These are phyloP conservation scores for Cheilosia vulpina DNA, from an alignment of 2,888 invertebrate genomes.

Conservation along the genomic window DNA sequence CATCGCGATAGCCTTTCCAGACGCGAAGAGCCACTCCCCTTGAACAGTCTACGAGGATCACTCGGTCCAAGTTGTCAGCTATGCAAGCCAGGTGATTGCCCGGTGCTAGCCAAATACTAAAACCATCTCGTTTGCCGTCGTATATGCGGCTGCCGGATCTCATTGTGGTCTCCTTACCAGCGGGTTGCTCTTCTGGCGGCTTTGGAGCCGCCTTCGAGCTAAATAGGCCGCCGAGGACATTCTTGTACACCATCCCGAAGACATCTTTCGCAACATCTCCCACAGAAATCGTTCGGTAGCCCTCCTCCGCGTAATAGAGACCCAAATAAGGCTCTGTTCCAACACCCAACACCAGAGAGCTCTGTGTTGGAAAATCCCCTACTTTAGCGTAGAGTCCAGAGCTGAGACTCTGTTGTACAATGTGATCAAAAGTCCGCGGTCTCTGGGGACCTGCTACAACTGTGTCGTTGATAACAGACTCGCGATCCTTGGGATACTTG, in stretches of 20 bases:
- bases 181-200: constrained; percentile 77
- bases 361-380: constrained; percentile 90
- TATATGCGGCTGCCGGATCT: constrained; percentile 91
- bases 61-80: constrained; percentile 94
- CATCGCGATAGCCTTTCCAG: constrained; percentile 98
- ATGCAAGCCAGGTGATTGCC: constrained; percentile 89
- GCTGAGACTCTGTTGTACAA: constrained; percentile 85
- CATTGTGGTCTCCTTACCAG: constrained; percentile 86
- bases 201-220: constrained; percentile 82
- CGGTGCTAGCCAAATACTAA: constrained; percentile 90
- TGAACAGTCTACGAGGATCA: constrained; percentile 92
- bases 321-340: constrained; percentile 94
- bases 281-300: constrained; percentile 91
- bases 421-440: constrained; percentile 90
- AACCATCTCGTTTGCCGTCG: constrained; percentile 91
- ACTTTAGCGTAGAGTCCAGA: constrained; percentile 85
- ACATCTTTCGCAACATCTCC: constrained; percentile 97
- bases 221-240: constrained; percentile 90
- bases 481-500: constrained; percentile 91
- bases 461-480: constrained; percentile 89
- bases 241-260: constrained; percentile 86
- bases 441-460: constrained; percentile 89
- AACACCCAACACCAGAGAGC: constrained; percentile 89
- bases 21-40: constrained; percentile 92
- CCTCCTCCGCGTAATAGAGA: constrained; percentile 95